Base-by-base conservation (phyloP, 2,888 invertebrate species). In the Drosophila limbata region DNA sequence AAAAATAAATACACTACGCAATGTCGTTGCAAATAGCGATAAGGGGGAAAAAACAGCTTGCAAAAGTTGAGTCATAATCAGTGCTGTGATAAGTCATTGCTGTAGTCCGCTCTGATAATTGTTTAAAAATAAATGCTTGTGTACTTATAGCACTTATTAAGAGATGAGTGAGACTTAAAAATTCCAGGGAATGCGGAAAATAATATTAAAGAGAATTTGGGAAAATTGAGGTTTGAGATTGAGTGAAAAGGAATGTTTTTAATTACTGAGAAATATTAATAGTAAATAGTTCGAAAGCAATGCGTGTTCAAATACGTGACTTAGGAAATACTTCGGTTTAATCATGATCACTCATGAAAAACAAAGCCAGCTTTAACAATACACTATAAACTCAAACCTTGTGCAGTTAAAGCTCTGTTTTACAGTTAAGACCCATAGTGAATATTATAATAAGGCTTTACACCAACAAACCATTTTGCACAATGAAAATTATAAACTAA, bases 401-500 rank as follows among this genome's bases (percentile, higher is more conserved):
- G 15, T 5, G n/a, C 8, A 28, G 15, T 52, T 39, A 33, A 45
- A 56, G 21, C 45, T 45, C 6, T 17, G 37, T 51, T 51, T 15
- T 40, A 25, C 25, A 51, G 15, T 44, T 35, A 8, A 42, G 13
- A 21, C 4, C 35, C n/a, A 33, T 13, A 19, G 31, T 13, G 44
- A 55, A 67, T 62, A 62, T 52, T 52, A 57, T 59, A 72, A 40
- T 42, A 67, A 63, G 31, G 35, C 44, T 21, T 37, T 35, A 37
- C 21, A 37, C 42, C 61, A 68, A 50, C 56, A 68, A 51, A 44
- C 15, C 45, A 57, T 73, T 64, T 64, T 44, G 42, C 42, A 63
- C n/a, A 68, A 68, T 71, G 64, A 62, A 78, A 72, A 75, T 84
- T 79, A 76, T 73, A 72, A 79, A 64, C 79, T 78, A 70, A 71